Conservation (phyloP, 2,888 invertebrate species). For the Limnephilus lunatus region DNA sequence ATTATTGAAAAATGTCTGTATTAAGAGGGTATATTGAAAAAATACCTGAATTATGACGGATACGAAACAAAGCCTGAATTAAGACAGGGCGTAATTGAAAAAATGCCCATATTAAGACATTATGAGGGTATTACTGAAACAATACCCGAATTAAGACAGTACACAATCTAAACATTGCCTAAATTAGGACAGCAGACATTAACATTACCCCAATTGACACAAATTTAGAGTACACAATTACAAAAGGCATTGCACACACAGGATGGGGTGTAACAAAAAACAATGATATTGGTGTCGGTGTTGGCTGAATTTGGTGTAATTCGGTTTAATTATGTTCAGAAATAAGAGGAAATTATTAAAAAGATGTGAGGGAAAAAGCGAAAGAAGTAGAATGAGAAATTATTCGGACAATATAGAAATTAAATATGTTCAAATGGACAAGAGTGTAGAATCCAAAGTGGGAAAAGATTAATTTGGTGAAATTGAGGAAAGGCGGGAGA, state of each 20-base stretch:
- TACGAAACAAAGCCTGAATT: too few species aligned
- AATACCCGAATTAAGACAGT: neutral
- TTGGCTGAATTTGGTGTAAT: too few species aligned
- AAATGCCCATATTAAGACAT: neutral
- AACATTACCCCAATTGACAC: neutral
- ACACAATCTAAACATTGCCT: neutral
- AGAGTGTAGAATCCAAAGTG: neutral
- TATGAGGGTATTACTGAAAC: neutral
- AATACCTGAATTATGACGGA: neutral
- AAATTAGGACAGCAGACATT: neutral
- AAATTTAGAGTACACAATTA: neutral
- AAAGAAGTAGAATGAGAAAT: neutral
- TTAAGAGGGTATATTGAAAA: too few species aligned
- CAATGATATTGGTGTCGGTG: neutral
- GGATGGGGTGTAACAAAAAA: neutral
- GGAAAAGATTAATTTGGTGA: neutral
- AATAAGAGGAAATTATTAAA: neutral
- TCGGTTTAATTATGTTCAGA: too few species aligned
- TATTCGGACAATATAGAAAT: neutral
- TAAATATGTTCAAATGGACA: neutral
- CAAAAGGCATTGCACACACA: neutral
- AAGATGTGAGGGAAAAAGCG: neutral
- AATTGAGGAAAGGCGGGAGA: neutral
- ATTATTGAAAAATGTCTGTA: too few species aligned
- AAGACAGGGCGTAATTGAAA: neutral